Conservation (phyloP, 30 jellyfish, hydroid and myxozoan genomes). For the Hydractinia symbiolongicarpus region DNA sequence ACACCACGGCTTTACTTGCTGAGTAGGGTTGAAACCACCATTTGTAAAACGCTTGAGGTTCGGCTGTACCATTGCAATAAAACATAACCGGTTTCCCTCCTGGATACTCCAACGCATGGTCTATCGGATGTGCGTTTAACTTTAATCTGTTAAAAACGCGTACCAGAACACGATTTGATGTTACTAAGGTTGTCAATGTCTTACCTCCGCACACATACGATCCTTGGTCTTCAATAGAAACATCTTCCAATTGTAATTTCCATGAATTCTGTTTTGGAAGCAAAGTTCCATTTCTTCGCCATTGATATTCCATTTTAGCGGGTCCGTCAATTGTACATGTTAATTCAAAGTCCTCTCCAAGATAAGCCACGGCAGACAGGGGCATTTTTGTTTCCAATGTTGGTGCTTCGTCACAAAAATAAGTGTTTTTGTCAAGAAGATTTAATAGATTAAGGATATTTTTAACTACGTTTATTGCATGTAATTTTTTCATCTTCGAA, state of each 20-base stretch:
- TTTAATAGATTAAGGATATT: not conserved
- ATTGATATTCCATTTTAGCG: slow-evolving; percentile 33
- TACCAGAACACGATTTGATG: slow-evolving; percentile 46
- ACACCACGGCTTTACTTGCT: slow-evolving; percentile 23
- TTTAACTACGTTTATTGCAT: not conserved
- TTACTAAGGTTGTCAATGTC: slow-evolving; percentile 36
- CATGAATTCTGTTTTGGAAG: slow-evolving; percentile 46
- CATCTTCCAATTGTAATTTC: slow-evolving; percentile 28
- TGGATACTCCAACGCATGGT: slow-evolving; percentile 28
- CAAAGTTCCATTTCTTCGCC: slow-evolving; percentile 64
- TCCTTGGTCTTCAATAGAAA: slow-evolving; percentile 52
- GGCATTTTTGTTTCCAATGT: slow-evolving; percentile 17
- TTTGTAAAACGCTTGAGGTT: slow-evolving; percentile 24
- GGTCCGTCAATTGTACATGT: slow-evolving; percentile 37
- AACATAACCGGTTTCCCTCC: slow-evolving; percentile 27
- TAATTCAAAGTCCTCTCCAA: slow-evolving; percentile 47
- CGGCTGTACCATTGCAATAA: slow-evolving; percentile 61
- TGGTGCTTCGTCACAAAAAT: slow-evolving; percentile 59
- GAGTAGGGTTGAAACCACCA: slow-evolving; percentile 63
- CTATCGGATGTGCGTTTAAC: slow-evolving; percentile 45
- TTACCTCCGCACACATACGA: slow-evolving; percentile 53
- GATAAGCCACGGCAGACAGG: slow-evolving; percentile 43
- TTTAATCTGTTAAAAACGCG: slow-evolving; percentile 18
- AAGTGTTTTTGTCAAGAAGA: slow-evolving; percentile 15
- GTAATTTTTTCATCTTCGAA: not conserved